Base-by-base conservation (phyloP, 37 sponge, comb jelly and placozoan genomes). In the Halichondria panicea region DNA sequence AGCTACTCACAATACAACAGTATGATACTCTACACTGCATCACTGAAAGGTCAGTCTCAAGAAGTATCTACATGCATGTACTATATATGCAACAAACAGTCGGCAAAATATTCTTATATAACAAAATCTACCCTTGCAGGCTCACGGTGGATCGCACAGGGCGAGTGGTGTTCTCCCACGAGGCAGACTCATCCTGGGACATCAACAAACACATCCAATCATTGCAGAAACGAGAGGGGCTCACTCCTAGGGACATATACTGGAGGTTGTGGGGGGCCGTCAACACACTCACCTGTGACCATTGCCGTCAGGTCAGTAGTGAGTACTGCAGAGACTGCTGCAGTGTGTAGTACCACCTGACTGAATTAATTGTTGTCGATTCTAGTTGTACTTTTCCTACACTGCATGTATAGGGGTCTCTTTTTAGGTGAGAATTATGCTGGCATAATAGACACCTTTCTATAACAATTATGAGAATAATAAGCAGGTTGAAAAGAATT, bases 221-320 rank as follows among this genome's bases (percentile, higher is more conserved):
- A 43, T 55, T 81, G 22, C 71, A 74, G 33, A n/a, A 43, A 83
- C 70, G 67, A 31, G 60, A 66, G 35, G 81, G 77, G 28, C 75
- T 76, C 37, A 59, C 76, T 11, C 79, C 74, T 33, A 59, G 88
- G 21, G 77, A 62, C 43, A 75, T 87, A 8, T 87, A 70, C 70
- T 87, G 88, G 88, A 63, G 71, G 81, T 24, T 91, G n/a, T 91
- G 91, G 91, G 87, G 91, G 2, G 39, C 68, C 25, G 70, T 91
- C 28, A 91, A 91, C 72, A 38, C 45, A 50, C 73, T 91, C 69
- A 9, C 18, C 59, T 91, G 91, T 24, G 31, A 61, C 8, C 31
- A 39, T 40, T 91, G 91, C n/a, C n/a, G n/a, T n/a, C n/a, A n/a
- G n/a, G n/a, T n/a, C n/a, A n/a, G n/a, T n/a, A n/a, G n/a, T n/a